A percentile compares a stretch with the other conserved stretches of the same genome.
Evolutionary conservation across 1,140 invertebrate genomes (phyloP).

Genomic region (Muscidifurax raptorellus): DNA sequence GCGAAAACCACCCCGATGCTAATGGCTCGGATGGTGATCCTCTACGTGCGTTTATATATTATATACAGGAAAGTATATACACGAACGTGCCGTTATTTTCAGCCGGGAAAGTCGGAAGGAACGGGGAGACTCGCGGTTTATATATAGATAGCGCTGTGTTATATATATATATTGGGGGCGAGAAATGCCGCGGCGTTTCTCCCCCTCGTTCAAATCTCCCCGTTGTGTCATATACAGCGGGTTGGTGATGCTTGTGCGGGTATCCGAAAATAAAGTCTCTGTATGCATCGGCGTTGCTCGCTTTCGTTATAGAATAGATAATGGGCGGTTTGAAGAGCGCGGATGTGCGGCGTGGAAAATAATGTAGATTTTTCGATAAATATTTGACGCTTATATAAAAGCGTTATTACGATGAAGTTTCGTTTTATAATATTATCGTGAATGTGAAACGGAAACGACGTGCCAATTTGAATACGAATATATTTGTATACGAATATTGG

Average conservation of each 20-base stretch:
- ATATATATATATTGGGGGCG: neutral
- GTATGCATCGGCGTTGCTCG: too few relatives aligned
- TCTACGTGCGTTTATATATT: neutral
- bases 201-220: neutral
- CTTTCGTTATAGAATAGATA: too few relatives aligned
- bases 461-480: too few relatives aligned
- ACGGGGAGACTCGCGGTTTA: neutral
- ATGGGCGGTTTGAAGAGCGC: neutral
- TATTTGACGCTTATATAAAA: neutral
- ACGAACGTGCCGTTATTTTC: neutral
- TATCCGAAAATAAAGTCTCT: slow-evolving; percentile 8
- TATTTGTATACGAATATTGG: too few relatives aligned
- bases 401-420: neutral
- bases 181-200: neutral
- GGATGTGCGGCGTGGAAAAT: neutral
- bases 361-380: neutral
- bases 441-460: neutral
- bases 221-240: neutral
- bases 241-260: neutral
- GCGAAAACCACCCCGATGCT: neutral
- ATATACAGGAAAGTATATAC: neutral
- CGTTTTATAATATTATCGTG: neutral
- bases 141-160: neutral
- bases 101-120: neutral
- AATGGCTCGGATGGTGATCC: neutral